Conservation (phyloP, 2,888 invertebrate genomes). For the Pseudococcus jackbeardsleyi region DNA sequence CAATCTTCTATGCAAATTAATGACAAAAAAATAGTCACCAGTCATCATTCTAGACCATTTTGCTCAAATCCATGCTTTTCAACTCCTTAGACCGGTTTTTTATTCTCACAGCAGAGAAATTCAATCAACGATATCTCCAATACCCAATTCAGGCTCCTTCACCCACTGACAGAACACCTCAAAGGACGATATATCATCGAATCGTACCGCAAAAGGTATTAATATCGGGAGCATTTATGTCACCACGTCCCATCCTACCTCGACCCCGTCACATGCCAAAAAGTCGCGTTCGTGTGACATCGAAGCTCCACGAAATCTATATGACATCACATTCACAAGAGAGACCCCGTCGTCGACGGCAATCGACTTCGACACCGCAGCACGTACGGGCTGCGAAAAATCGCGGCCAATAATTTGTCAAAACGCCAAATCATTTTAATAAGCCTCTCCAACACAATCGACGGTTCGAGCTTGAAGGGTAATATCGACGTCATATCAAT, state of each 20-base stretch:
- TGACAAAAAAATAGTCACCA: too few relatives aligned
- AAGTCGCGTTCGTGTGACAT: neutral
- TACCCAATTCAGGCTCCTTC: too few relatives aligned
- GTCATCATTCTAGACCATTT: too few relatives aligned
- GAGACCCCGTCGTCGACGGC: too few relatives aligned
- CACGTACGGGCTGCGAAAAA: neutral
- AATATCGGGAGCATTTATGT: neutral
- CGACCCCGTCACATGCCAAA: neutral
- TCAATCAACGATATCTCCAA: too few relatives aligned
- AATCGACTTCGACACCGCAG: too few relatives aligned
- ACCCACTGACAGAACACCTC: neutral
- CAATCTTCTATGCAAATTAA: too few relatives aligned
- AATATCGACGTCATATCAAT: slow-evolving; percentile 53
- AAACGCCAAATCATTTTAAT: slow-evolving; percentile 54
- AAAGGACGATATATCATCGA: neutral
- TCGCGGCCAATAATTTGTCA: slow-evolving; percentile 42
- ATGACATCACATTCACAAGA: too few relatives aligned
- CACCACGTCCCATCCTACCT: neutral
- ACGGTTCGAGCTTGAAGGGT: neutral
- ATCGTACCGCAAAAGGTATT: neutral
- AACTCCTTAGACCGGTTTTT: too few relatives aligned
- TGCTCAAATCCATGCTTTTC: too few relatives aligned
- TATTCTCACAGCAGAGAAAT: too few relatives aligned
- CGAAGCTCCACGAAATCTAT: neutral
- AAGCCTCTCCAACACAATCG: slow-evolving; percentile 43